Percentiles rank a stretch among this genome's conserved stretches.
phyloP scores from a whole-genome alignment of 2,888 invertebrate genomes.

The Caenorhabditis sp. region DNA sequence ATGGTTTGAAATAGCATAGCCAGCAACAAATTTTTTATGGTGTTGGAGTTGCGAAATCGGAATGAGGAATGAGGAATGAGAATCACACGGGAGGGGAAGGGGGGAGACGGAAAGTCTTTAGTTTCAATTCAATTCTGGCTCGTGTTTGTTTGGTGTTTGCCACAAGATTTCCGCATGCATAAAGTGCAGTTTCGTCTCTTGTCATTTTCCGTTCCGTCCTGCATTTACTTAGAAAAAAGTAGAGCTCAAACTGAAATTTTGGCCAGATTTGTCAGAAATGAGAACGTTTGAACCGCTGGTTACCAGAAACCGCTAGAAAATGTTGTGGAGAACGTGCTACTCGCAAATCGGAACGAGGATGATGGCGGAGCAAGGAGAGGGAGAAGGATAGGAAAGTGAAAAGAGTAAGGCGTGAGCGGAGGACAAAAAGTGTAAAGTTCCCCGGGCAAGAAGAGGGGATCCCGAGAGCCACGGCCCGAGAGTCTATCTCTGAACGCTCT shows the following conservation, averaged over 20 bases:
- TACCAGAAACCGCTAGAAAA: no score
- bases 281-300: not conserved
- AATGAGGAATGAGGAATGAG: not conserved
- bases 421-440: slow-evolving; percentile 50
- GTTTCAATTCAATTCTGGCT: slow-evolving; percentile 33
- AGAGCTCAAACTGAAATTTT: not conserved
- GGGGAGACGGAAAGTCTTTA: slow-evolving; percentile 13
- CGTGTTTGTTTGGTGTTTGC: slow-evolving; percentile 23
- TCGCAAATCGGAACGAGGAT: slow-evolving; percentile 51
- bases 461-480: slow-evolving; percentile 11
- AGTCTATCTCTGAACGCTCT: slow-evolving; percentile 29
- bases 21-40: no score
- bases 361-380: slow-evolving; percentile 1
- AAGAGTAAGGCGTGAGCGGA: slow-evolving; percentile 43
- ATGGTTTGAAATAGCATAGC: no score
- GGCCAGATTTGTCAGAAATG: not conserved
- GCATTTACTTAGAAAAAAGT: not conserved
- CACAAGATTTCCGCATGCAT: slow-evolving; percentile 33
- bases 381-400: slow-evolving; percentile 8
- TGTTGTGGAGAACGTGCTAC: slow-evolving; percentile 54
- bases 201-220: no score
- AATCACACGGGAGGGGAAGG: slow-evolving; percentile 21
- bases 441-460: slow-evolving; percentile 17
- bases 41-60: slow-evolving; percentile 1
- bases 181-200: slow-evolving; percentile 21